These are phyloP conservation scores for Crocallis elinguaria DNA, from an alignment of 2,888 invertebrate species.

Conservation along the genomic window DNA sequence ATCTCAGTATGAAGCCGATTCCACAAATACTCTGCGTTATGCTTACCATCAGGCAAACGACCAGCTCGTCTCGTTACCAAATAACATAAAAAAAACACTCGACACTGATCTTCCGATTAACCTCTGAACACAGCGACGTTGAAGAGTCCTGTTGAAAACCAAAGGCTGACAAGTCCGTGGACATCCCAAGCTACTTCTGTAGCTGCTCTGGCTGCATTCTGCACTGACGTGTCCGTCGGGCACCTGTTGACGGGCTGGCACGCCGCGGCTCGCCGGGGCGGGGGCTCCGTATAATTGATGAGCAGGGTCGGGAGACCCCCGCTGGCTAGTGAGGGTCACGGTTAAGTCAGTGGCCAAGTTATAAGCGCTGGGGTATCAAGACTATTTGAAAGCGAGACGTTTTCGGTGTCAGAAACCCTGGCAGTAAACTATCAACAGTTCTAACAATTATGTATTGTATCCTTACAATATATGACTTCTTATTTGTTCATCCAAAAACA, in stretches of 20 bases:
- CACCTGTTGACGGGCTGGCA: conserved; percentile 40
- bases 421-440: no score
- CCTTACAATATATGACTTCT: no score
- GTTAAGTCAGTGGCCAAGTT: conserved; percentile 10
- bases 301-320: conserved; percentile 38
- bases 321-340: conserved; percentile 36
- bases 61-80: no score
- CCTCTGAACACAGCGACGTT: no score
- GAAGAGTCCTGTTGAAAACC: conserved; percentile 9
- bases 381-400: background rate
- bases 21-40: no score
- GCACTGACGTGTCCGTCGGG: conserved; percentile 25
- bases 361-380: conserved; percentile 10
- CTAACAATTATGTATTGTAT: no score
- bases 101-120: no score
- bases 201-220: conserved; percentile 9
- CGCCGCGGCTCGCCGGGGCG: conserved; percentile 27
- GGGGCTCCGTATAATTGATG: conserved; percentile 37
- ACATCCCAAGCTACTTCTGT: background rate
- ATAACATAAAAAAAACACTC: no score
- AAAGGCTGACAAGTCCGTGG: background rate
- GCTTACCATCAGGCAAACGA: no score
- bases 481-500: no score
- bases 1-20: no score
- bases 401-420: background rate